A percentile compares a stretch with the other conserved stretches of the same genome.
These are phyloP conservation scores for Tetragnatha montana DNA, from an alignment of 2,888 invertebrate species.

Conservation along the genomic window DNA sequence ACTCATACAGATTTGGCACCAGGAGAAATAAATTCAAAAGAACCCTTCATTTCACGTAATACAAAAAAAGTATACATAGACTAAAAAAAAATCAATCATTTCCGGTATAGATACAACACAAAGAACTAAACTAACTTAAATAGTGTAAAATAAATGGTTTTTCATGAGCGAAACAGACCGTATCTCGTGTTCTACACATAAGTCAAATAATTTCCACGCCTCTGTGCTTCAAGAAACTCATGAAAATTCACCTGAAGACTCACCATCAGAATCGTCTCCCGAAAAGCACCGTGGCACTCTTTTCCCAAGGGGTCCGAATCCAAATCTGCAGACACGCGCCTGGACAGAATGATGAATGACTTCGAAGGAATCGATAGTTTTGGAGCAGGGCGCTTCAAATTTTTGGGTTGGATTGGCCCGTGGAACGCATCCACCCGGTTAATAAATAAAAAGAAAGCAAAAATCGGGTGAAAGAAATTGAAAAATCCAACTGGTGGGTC, in stretches of 20 bases:
- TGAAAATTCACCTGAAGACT: not conserved
- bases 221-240: not conserved
- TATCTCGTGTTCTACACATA: not conserved
- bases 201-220: too few species aligned
- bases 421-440: conserved; percentile 35
- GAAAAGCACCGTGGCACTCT: not conserved
- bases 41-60: too few species aligned
- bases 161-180: too few species aligned
- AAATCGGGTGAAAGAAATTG: conserved; percentile 38
- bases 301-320: conserved; percentile 17
- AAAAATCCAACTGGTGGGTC: conserved; percentile 32
- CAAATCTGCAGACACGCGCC: conserved; percentile 28
- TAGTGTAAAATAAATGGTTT: too few species aligned
- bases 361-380: conserved; percentile 49
- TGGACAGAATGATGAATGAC: conserved; percentile 61
- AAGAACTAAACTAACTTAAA: too few species aligned
- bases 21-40: too few species aligned
- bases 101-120: too few species aligned
- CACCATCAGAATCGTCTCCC: not conserved
- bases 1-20: too few species aligned
- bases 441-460: conserved; percentile 24
- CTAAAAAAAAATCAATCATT: too few species aligned
- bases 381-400: conserved; percentile 44
- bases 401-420: conserved; percentile 42
- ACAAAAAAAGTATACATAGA: too few species aligned